Evolutionary conservation across 2,113 vertebrate genomes (phyloP), one percentile per base, ranked within the genome.

Genomic region (Anseranas semipalmata): DNA sequence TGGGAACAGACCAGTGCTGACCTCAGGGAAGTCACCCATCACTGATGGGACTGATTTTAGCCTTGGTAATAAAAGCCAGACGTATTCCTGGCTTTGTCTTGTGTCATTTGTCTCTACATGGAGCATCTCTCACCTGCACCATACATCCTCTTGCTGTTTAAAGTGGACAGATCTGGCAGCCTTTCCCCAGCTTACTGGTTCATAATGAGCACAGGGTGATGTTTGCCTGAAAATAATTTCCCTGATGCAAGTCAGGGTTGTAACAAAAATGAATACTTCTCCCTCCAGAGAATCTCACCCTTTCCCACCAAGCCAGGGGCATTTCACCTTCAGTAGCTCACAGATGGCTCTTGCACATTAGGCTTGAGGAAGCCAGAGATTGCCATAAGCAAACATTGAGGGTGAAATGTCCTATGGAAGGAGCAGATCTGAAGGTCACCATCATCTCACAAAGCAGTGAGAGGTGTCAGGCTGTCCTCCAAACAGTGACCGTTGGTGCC

Each of bases 1-100:
- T 48, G 39, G 72, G 77, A 71, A n/a, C 35, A 58, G 33, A 32
- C 43, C 58, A 14, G 15, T 52, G 52, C 35, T 22, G 45, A 22
- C 37, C 37, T 41, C 3, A 2, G 28, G 30, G 25, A 78, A 66
- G 30, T 24, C n/a, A 11, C 59, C 5, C n/a, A 10, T 60, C 25
- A 6, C 30, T 48, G 72, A 8, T 0, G 1, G 25, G 39, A 55
- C 20, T 0, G 0, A 18, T 55, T 32, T 73, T n/a, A 66, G 46
- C 37, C 46, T 78, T 43, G 35, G 17, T 41, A 60, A 56, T 43
- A 55, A 79, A 59, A 78, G 30, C 52, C 73, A 53, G 30, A 30
- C 0, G 0, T 48, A 30, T 39, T 41, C 45, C 21, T 25, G 46
- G 66, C 53, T 66, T 59, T 73, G 53, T 25, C 53, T 62, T 41